These are phyloP conservation scores for Drosophila hawaiiensis DNA, from an alignment of 2,888 invertebrate genomes.

Conservation along the genomic window DNA sequence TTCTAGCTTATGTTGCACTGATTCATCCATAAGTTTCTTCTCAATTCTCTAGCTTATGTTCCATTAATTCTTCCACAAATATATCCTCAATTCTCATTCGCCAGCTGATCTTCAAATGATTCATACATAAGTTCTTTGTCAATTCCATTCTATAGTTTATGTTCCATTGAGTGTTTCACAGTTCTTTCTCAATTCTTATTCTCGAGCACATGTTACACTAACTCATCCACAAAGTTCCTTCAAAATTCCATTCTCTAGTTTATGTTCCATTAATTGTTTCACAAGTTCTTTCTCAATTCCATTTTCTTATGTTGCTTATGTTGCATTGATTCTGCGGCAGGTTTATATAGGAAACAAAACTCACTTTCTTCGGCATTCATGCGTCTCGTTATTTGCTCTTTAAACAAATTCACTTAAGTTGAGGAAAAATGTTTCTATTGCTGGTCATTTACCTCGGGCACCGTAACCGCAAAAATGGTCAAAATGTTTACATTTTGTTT, in stretches of 20 bases:
- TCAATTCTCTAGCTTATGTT: neutral
- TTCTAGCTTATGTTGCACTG: neutral
- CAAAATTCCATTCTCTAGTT: neutral
- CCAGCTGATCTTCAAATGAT: neutral
- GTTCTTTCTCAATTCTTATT: neutral
- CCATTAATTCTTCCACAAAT: neutral
- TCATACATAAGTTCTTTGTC: neutral
- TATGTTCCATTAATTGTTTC: neutral
- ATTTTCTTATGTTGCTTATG: neutral
- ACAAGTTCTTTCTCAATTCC: neutral
- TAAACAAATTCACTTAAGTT: slow-evolving; percentile 42
- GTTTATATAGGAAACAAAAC: neutral
- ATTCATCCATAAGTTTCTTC: neutral
- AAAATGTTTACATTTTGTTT: slow-evolving; percentile 73
- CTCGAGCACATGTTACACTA: neutral
- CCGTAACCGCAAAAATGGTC: slow-evolving; percentile 54
- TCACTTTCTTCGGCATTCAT: slow-evolving; percentile 25
- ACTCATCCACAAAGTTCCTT: neutral
- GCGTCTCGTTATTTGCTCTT: slow-evolving; percentile 35
- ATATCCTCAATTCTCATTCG: neutral
- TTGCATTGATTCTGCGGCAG: neutral
- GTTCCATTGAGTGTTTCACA: no score
- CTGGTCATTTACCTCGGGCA: slow-evolving; percentile 43
- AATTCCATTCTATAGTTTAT: no score
- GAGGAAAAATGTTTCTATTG: slow-evolving; percentile 18